A percentile compares a stretch with the other conserved stretches of the same genome.
Evolutionary conservation across 2,113 vertebrate genomes (phyloP).

Genomic region (Petrocephalus zakoni): DNA sequence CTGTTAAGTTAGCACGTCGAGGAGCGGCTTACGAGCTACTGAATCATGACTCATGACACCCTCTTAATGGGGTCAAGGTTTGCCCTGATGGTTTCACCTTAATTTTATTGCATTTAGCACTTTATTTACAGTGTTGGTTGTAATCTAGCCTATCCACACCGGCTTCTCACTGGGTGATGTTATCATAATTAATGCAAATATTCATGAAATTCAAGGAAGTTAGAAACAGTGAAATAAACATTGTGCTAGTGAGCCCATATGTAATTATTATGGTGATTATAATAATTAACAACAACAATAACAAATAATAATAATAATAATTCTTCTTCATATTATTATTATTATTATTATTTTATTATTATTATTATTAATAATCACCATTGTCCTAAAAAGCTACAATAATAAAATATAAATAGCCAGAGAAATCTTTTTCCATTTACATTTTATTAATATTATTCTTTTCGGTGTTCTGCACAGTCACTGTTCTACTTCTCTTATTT

Average conservation of each 20-base stretch:
- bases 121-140: background rate
- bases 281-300: background rate
- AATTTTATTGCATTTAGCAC: background rate
- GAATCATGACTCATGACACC: background rate
- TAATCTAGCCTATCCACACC: background rate
- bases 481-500: background rate
- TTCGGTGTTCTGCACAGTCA: background rate
- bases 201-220: background rate
- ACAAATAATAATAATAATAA: background rate
- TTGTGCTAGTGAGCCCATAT: background rate
- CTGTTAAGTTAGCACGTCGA: too few relatives aligned
- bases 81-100: constrained; percentile 3
- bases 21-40: background rate
- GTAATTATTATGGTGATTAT: background rate
- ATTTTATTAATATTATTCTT: background rate
- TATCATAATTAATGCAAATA: background rate
- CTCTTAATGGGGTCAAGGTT: background rate
- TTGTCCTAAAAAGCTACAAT: background rate
- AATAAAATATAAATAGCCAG: background rate
- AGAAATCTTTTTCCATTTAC: background rate
- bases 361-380: background rate
- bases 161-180: background rate
- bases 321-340: too few relatives aligned
- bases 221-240: background rate
- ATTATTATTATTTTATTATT: too few relatives aligned